phyloP scores from a whole-genome alignment of 2,888 invertebrate genomes.

The Drosophila lacicola region DNA sequence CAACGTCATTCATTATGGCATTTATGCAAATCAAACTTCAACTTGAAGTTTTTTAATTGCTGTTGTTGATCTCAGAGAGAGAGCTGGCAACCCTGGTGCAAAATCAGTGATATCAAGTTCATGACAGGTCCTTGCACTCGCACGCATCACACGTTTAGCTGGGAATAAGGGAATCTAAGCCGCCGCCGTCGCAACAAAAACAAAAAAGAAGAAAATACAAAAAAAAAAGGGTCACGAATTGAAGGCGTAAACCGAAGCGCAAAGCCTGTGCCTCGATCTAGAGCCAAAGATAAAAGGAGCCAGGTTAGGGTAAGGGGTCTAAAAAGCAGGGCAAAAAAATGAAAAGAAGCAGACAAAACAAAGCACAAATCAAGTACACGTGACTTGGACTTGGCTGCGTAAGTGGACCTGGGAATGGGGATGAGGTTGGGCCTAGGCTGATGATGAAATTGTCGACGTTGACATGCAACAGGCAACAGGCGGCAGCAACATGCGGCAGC shows the following conservation, averaged over 20 bases:
- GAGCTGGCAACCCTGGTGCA: constrained; percentile 32
- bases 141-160: constrained; percentile 38
- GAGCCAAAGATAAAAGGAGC: constrained; percentile 63
- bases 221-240: constrained; percentile 55
- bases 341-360: constrained; percentile 43
- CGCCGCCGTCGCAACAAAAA: constrained; percentile 21
- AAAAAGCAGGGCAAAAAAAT: constrained; percentile 11
- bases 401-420: constrained; percentile 32
- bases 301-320: constrained; percentile 9
- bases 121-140: constrained; percentile 74
- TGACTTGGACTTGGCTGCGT: constrained; percentile 65
- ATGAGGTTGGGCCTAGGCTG: constrained; percentile 36
- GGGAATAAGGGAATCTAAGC: constrained; percentile 42
- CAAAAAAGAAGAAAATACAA: constrained; percentile 3
- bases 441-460: constrained; percentile 78
- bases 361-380: constrained; percentile 78
- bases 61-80: not conserved
- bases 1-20: too few species aligned
- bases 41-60: not conserved
- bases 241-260: constrained; percentile 53
- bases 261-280: constrained; percentile 58
- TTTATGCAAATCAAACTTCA: not conserved
- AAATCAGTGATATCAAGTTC: constrained; percentile 62
- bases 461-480: constrained; percentile 72
- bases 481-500: constrained; percentile 15